phyloP scores from a whole-genome alignment of 2,888 invertebrate genomes.

The Drosophila anceps region DNA sequence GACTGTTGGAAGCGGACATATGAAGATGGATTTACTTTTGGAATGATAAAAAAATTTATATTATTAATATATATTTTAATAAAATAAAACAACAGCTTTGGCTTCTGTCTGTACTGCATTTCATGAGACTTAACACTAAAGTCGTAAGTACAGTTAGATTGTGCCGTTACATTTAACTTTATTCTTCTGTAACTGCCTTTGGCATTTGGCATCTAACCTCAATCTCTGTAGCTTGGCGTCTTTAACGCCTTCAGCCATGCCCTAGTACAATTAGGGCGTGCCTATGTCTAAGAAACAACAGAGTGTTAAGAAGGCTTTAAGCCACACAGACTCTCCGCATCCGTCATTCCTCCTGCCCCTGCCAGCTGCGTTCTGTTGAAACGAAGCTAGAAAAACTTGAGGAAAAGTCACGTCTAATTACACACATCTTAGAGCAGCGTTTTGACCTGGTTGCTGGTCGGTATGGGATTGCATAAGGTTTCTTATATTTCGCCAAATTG shows the following conservation, averaged over 20 bases:
- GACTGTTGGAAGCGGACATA: too few relatives aligned
- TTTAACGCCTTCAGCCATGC: constrained; percentile 41
- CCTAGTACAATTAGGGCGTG: constrained; percentile 64
- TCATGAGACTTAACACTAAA: background rate
- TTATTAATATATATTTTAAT: background rate
- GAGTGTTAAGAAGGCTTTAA: constrained; percentile 76
- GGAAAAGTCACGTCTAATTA: constrained; percentile 81
- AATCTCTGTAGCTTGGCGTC: constrained; percentile 41
- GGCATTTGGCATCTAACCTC: constrained; percentile 65
- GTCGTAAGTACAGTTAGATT: constrained; percentile 33
- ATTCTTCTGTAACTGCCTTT: constrained; percentile 53
- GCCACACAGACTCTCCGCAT: constrained; percentile 24
- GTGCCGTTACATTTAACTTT: constrained; percentile 38
- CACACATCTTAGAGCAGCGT: constrained; percentile 73
- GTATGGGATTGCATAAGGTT: constrained; percentile 35
- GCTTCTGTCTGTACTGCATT: background rate
- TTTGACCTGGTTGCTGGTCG: constrained; percentile 70
- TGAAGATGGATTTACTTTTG: background rate
- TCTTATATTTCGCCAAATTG: constrained; percentile 68
- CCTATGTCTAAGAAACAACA: constrained; percentile 64
- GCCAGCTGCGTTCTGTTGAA: constrained; percentile 28
- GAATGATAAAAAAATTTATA: background rate
- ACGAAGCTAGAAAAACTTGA: constrained; percentile 68
- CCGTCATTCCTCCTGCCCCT: background rate
- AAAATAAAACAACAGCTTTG: background rate